Conservation (phyloP, 2,797 vertebrate species). For the Rhinogobio ventralis region DNA sequence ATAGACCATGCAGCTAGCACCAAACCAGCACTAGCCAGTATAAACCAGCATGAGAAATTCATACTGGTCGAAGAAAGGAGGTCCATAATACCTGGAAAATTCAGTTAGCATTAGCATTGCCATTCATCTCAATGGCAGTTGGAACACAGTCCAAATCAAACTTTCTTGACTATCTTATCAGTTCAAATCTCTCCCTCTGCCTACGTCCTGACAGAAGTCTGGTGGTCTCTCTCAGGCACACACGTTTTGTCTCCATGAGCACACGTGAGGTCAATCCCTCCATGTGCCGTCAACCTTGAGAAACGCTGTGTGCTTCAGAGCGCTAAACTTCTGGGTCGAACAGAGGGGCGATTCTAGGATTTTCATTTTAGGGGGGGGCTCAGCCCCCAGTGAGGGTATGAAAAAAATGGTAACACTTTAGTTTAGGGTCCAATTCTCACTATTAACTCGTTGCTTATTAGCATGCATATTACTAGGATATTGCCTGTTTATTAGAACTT, state of each 20-base stretch:
- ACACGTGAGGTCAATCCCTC: conserved; percentile 51
- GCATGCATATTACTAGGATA: too few relatives aligned
- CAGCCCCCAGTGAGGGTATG: too few relatives aligned
- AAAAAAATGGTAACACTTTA: too few relatives aligned
- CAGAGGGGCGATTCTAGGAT: too few relatives aligned
- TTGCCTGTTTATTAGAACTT: too few relatives aligned
- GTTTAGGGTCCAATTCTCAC: too few relatives aligned
- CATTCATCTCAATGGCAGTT: not conserved
- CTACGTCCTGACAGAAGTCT: conserved; percentile 27
- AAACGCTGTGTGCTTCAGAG: conserved; percentile 2
- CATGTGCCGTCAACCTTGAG: conserved; percentile 42
- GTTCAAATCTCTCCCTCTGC: conserved; percentile 16
- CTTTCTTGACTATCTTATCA: conserved; percentile 24
- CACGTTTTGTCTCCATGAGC: conserved; percentile 37
- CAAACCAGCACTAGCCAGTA: not conserved
- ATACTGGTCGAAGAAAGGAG: not conserved
- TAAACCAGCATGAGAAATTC: not conserved
- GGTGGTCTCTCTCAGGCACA: conserved; percentile 30
- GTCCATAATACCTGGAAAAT: not conserved
- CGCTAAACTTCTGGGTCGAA: conserved; percentile 2
- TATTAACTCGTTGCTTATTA: too few relatives aligned
- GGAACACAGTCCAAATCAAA: conserved; percentile 8
- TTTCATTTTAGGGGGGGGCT: too few relatives aligned
- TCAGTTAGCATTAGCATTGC: not conserved
- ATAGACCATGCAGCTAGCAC: not conserved